Conservation (phyloP, 2,797 vertebrate genomes). For the Pangasius djambal region DNA sequence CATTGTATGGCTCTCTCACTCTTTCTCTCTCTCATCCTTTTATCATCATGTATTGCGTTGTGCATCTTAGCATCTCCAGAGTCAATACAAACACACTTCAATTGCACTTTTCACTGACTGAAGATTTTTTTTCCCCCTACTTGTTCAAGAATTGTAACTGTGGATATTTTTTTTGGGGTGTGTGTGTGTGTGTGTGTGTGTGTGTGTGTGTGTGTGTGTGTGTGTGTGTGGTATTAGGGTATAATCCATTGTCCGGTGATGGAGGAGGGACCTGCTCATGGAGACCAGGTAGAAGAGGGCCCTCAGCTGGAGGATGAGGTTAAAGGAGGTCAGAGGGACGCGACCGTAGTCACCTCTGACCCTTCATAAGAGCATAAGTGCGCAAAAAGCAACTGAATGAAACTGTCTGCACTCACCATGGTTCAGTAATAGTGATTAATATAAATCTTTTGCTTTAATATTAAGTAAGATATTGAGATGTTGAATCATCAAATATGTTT, state of each 20-base stretch:
- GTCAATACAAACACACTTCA: neutral
- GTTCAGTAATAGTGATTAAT: constrained; percentile 26
- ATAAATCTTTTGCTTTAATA: neutral
- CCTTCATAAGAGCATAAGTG: constrained; percentile 20
- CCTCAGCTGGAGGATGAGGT: constrained; percentile 90
- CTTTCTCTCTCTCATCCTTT: neutral
- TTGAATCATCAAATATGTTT: neutral
- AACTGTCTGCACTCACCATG: constrained; percentile 59
- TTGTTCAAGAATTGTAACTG: neutral
- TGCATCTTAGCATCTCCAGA: neutral
- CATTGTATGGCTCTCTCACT: neutral
- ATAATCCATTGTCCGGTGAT: constrained; percentile 85
- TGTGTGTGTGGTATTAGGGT: constrained; percentile 72
- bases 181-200: too few relatives aligned
- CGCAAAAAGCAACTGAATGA: constrained; percentile 61
- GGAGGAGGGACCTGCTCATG: constrained; percentile 85
- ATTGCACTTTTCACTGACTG: neutral
- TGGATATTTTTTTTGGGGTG: neutral
- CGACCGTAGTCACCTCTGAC: constrained; percentile 63
- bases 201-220: neutral
- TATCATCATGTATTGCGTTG: neutral
- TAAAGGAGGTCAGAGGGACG: constrained; percentile 75
- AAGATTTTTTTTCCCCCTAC: neutral
- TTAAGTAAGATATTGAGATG: neutral
- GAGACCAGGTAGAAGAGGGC: constrained; percentile 88